These are phyloP conservation scores for Gastracanthus pulcherrimus DNA, from an alignment of 2,888 invertebrate species.

Conservation along the genomic window DNA sequence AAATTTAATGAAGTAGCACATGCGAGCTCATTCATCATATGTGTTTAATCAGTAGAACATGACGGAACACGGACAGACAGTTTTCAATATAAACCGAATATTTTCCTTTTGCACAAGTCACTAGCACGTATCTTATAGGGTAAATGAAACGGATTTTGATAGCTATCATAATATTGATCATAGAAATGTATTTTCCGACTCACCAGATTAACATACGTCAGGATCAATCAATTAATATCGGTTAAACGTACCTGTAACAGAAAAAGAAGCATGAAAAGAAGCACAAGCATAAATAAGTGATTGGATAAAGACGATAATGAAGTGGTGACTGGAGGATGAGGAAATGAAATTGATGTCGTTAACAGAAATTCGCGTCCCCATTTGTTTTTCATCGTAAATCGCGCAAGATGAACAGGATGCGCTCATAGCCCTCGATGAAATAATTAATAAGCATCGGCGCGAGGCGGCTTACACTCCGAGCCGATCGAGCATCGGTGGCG, in stretches of 20 bases:
- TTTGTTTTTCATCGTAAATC: slow-evolving; percentile 51
- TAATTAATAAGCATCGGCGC: slow-evolving; percentile 54
- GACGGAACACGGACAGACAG: too few relatives aligned
- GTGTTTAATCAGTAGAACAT: too few relatives aligned
- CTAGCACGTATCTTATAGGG: not conserved
- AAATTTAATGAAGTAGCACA: too few relatives aligned
- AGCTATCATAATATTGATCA: slow-evolving; percentile 19
- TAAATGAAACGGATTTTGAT: not conserved
- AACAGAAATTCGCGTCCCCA: slow-evolving; percentile 40
- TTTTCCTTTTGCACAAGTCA: not conserved
- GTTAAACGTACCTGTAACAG: slow-evolving; percentile 47
- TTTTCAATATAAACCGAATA: too few relatives aligned
- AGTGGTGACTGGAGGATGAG: not conserved
- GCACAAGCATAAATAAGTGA: not conserved
- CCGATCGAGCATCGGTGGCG: too few relatives aligned
- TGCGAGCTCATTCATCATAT: too few relatives aligned
- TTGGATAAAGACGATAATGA: slow-evolving; percentile 21
- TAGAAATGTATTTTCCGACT: slow-evolving; percentile 46
- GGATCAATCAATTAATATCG: slow-evolving; percentile 39
- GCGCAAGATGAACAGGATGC: slow-evolving; percentile 37
- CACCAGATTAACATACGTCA: slow-evolving; percentile 37
- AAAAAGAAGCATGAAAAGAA: slow-evolving; percentile 7
- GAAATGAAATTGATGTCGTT: slow-evolving; percentile 44
- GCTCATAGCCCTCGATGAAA: slow-evolving; percentile 36
- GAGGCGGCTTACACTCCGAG: too few relatives aligned